Conservation (phyloP, 2,113 vertebrate species). For the Amblyornis subalaris region DNA sequence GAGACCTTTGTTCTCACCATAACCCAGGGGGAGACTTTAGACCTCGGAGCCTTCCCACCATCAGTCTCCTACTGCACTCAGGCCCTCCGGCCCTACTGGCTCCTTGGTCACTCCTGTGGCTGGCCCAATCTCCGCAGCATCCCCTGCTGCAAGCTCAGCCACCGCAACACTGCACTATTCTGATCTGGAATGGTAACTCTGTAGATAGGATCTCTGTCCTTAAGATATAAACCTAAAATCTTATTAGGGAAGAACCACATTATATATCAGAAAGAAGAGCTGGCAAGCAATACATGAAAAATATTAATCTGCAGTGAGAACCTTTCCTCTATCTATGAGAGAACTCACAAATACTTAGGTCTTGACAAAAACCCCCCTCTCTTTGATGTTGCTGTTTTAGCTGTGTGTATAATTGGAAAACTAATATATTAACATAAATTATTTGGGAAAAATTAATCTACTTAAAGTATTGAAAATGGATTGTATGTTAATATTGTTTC, state of each 20-base stretch:
- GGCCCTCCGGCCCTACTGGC: too few species aligned
- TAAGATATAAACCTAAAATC: not conserved
- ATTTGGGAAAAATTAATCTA: not conserved
- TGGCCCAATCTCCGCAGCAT: too few species aligned
- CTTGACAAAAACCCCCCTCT: not conserved
- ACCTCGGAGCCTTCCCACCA: too few species aligned
- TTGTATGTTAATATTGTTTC: not conserved
- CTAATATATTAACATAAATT: not conserved
- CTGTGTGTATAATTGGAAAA: not conserved
- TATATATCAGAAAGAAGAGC: not conserved
- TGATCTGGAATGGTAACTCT: not conserved
- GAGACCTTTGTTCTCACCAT: too few species aligned
- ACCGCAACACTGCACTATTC: not conserved
- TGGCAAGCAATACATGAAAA: not conserved
- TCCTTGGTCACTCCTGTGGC: too few species aligned
- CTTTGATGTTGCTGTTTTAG: not conserved
- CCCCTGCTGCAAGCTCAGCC: too few species aligned
- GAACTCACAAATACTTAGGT: not conserved
- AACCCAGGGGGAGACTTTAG: too few species aligned
- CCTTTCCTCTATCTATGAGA: rapidly evolving
- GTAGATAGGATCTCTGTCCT: not conserved
- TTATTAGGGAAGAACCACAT: not conserved
- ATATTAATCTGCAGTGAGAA: not conserved
- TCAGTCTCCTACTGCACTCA: too few species aligned
- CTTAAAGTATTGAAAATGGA: not conserved